Evolutionary conservation across 2,888 invertebrate species (phyloP), one percentile per base, ranked within the genome.

Genomic region (Gonocerus acuteangulatus): DNA sequence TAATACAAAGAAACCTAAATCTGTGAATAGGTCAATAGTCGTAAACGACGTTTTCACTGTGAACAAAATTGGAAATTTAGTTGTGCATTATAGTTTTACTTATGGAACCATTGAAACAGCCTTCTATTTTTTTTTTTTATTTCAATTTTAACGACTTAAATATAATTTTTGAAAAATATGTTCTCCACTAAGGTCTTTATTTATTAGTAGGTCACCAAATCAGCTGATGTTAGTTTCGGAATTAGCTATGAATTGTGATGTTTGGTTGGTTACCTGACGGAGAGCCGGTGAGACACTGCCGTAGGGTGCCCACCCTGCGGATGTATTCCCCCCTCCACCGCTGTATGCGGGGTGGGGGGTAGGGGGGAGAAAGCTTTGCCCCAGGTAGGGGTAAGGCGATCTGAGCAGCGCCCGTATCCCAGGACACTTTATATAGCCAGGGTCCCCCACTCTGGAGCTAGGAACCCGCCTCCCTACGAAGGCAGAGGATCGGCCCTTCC

Each of bases 391-490:
- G 54, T 54, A 54, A 54, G 54, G 1, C 54, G 54, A 54, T 54
- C 54, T 54, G 54, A 54, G 39, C 36, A 54, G 21, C 15, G 42
- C 22, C 54, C 18, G 54, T 21, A 21, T 16, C 39, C 36, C 39
- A 42, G 54, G 39, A n/a, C 39, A 42, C 54, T 54, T 54, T 54
- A 54, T 54, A 54, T 54, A 54, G 54, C 54, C 22, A 39, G 36
- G 36, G 39, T 21, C 54, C 42, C 54, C 54, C 54, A 39, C 54
- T 6, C 54, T 42, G 51, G 51, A 51, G 19, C 27, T 34, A 51
- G 27, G 18, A 13, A 27, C 4, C 27, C 4, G 27, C 27, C 27
- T 27, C 27, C 27, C 27, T 27, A 27, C 9, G n/a, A 42, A 13
- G n/a, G 4, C 42, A 42, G 4, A 13, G 42, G 16, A 3, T 42